Evolutionary conservation across 2,113 vertebrate genomes (phyloP), one percentile per base, ranked within the genome.

Genomic region (Thalassarche chlororhynchos): DNA sequence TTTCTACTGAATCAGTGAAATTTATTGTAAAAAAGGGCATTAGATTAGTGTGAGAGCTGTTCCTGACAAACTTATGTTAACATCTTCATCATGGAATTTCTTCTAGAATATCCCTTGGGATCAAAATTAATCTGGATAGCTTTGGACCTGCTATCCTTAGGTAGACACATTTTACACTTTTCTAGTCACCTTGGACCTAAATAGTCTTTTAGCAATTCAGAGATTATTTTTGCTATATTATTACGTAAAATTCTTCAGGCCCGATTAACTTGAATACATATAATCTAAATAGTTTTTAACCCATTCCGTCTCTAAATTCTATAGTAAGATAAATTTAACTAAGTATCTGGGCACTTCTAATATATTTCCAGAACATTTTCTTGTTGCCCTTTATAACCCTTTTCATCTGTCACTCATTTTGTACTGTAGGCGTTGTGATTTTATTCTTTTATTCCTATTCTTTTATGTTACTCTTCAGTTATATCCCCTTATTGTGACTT

Each of bases 401-500:
- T 94, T 90, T 93, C 80, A 69, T 66, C 71, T 87, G 81, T 36
- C 89, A 87, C 29, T 97, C 84, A 94, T 83, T 88, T 90, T 83
- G 9, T 83, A 83, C 54, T 66, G 65, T 80, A 83, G 66, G 36
- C 87, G 93, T 94, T 90, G 40, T 77, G 58, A 86, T 95, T 94
- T 91, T 62, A n/a, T 60, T 84, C 54, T 91, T 95, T 90, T 96
- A 68, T 92, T 91, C 68, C 26, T 71, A 55, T 42, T 80, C 92
- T 91, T 97, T 95, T 94, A 91, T 90, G 51, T 77, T 90, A n/a
- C 58, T 76, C 51, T 93, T 87, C 75, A 90, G 62, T 89, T 84
- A 55, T 80, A 60, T 90, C 65, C 28, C 15, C 36, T 80, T 95
- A 83, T 83, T 94, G 31, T 65, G 70, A 54, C 65, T 93, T 93